phyloP scores from a whole-genome alignment of 2,113 vertebrate genomes.

The Isichthys henryi region DNA sequence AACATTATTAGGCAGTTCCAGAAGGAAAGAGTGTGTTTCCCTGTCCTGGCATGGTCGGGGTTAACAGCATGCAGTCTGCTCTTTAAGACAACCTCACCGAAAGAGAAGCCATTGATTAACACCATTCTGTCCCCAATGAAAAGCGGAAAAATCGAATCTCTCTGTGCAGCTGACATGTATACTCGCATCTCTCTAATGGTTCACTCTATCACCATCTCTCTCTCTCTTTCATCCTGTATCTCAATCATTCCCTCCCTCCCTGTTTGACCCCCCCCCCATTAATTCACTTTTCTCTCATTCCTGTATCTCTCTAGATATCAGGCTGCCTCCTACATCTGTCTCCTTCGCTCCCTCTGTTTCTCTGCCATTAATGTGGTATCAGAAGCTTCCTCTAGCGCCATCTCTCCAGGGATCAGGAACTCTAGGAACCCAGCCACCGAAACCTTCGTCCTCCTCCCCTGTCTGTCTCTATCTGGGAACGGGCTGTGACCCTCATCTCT shows the following conservation, averaged over 20 bases:
- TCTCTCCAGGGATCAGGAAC: conserved; percentile 1
- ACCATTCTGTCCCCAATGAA: conserved; percentile 14
- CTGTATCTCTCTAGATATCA: background rate
- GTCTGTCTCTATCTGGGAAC: conserved; percentile 36
- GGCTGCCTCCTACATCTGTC: background rate
- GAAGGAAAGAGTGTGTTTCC: background rate
- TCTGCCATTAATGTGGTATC: conserved; percentile 19
- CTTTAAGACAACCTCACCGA: background rate
- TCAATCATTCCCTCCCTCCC: background rate
- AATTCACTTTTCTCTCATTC: background rate
- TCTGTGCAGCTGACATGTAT: background rate
- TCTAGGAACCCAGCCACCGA: background rate
- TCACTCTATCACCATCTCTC: background rate
- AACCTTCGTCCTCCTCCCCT: background rate
- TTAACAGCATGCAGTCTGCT: background rate
- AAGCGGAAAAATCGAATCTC: conserved; percentile 18
- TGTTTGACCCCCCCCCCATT: background rate
- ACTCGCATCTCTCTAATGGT: background rate
- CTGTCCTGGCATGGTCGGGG: background rate
- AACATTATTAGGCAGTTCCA: background rate
- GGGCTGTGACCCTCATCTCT: conserved; percentile 41
- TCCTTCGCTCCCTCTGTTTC: background rate
- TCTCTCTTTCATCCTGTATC: background rate
- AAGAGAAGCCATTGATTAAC: conserved; percentile 12
- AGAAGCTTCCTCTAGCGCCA: conserved; percentile 20